Base-by-base conservation (phyloP, 2,888 invertebrate genomes). In the Himalopsyche anomala region DNA sequence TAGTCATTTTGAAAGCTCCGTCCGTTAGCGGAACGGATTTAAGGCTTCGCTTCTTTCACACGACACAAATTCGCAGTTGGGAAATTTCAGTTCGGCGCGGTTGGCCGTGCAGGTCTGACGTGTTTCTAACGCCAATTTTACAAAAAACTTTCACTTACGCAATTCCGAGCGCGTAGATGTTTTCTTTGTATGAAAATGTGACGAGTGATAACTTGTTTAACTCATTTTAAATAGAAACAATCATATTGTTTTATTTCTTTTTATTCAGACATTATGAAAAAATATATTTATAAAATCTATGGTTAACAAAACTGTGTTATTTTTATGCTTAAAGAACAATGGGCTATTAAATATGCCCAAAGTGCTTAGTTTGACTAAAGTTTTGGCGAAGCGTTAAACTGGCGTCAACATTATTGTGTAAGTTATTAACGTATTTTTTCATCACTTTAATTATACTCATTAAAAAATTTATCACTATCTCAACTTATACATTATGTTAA, bases 1-100 rank as follows among this genome's bases (percentile, higher is more conserved):
- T 74, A 74, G 74, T 74, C 74, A 74, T 74, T 84, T 80, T 84
- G 51, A 54, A 36, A 84, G 84, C 84, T 80, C 84, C 84, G 84
- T 84, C 84, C 80, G 42, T 40, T 36, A 84, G 84, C 28, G 56
- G 84, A 40, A 84, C 84, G 80, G 74, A 74, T 74, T 74, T 36
- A 36, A 74, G 74, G 36, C 74, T 74, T 74, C 62, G 74, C 74
- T 74, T 36, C 74, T 74, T 74, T 74, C 36, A 74, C 74, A 74
- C 28, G 74, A 36, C 36, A 36, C 74, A 74, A 74, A 62, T 62
- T 28, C 62, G 62, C 15, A 74, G 74, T 74, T 12, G 74, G 36
- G 74, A 36, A 38, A 74, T 36, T 74, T 74, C 74, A 74, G 74
- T 74, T 74, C 38, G 74, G 74, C 74, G 74, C 74, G 74, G 74